These are phyloP conservation scores for Smutsia temminckii DNA, from an alignment of 2,797 vertebrate species.

Conservation along the genomic window DNA sequence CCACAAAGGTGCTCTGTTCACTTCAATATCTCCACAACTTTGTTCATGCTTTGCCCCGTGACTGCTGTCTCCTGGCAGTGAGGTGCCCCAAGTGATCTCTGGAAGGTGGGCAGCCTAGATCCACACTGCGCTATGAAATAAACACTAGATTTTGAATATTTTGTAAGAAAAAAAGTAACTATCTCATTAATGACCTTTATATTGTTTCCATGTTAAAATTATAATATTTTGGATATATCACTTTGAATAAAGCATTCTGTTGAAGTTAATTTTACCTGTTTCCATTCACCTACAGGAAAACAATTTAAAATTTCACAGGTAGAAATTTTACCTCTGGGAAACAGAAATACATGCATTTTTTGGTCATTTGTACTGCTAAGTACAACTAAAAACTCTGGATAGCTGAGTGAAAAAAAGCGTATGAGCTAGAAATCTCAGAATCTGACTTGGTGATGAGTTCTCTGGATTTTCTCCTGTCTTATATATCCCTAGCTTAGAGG, in stretches of 20 bases:
- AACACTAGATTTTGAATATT: background rate
- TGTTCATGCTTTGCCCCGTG: background rate
- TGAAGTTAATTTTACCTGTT: background rate
- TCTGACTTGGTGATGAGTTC: background rate
- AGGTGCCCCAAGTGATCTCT: background rate
- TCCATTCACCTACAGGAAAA: background rate
- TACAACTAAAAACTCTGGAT: background rate
- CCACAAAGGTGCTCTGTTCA: background rate
- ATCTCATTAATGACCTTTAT: background rate
- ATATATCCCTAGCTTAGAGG: background rate
- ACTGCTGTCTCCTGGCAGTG: background rate
- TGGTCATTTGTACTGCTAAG: too few species aligned
- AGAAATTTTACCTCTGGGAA: background rate
- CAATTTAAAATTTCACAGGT: background rate
- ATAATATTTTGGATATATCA: background rate
- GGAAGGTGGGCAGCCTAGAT: background rate
- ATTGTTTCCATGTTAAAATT: background rate
- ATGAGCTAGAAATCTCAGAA: background rate
- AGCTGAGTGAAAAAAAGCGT: background rate
- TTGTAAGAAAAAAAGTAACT: background rate
- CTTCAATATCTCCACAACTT: background rate
- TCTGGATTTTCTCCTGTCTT: background rate
- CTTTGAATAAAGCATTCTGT: background rate
- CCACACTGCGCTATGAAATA: background rate
- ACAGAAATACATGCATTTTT: background rate